phyloP scores from a whole-genome alignment of 2,888 invertebrate genomes.

The Dusona sp. region DNA sequence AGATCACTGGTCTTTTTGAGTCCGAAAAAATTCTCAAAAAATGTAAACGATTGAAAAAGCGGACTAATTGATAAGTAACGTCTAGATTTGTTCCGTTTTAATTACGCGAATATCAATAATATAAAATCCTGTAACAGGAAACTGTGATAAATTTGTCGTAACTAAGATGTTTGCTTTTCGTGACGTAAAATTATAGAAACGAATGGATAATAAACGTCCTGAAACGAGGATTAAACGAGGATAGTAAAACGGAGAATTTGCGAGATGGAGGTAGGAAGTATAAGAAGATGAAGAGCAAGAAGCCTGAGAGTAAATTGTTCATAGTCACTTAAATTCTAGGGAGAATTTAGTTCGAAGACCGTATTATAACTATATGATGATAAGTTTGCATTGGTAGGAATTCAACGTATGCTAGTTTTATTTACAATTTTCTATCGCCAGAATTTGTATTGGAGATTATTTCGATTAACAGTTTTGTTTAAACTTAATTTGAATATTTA shows the following conservation, averaged over 20 bases:
- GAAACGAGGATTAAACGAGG: slow-evolving; percentile 30
- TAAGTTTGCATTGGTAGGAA: not conserved
- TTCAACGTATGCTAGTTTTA: not conserved
- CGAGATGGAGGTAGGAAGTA: slow-evolving; percentile 15
- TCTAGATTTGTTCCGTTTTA: not conserved
- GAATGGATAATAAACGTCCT: slow-evolving; percentile 24
- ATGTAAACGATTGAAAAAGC: not conserved
- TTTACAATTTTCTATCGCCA: not conserved
- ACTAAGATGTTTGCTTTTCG: slow-evolving; percentile 7
- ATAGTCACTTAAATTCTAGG: slow-evolving; percentile 15
- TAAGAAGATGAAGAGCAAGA: slow-evolving; percentile 6
- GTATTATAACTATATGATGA: not conserved
- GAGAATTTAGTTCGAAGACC: slow-evolving; percentile 9
- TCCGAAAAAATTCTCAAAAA: not conserved
- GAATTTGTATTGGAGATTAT: not conserved
- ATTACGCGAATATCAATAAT: not conserved
- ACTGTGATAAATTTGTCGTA: slow-evolving; percentile 9
- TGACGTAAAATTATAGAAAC: slow-evolving; percentile 19
- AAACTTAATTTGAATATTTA: not conserved
- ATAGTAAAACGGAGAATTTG: slow-evolving; percentile 23
- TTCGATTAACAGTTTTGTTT: not conserved
- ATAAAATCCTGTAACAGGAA: not conserved
- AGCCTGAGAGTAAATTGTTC: slow-evolving; percentile 13
- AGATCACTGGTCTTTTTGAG: not conserved
- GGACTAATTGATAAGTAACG: not conserved